Evolutionary conservation across 2,113 vertebrate genomes (phyloP).

Genomic region (Nyctereutes procyonoides): DNA sequence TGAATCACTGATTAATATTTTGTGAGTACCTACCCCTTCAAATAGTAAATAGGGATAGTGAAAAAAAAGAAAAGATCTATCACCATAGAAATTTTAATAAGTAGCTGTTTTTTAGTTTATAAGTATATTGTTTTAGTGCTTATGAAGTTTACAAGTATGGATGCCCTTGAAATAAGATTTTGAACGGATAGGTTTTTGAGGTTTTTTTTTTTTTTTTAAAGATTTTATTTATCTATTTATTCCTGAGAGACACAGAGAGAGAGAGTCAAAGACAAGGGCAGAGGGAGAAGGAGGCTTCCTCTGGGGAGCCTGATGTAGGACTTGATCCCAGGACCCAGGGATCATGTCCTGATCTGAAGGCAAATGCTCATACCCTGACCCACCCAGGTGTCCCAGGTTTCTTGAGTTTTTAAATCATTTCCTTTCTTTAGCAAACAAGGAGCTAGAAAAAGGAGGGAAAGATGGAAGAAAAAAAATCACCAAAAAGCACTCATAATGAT

Average conservation of each 20-base stretch:
- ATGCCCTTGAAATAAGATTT: background rate
- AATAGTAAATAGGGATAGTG: background rate
- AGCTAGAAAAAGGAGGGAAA: background rate
- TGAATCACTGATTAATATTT: background rate
- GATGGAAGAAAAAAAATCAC: background rate
- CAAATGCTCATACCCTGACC: too few species aligned
- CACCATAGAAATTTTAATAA: background rate
- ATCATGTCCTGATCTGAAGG: too few species aligned
- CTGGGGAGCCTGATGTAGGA: too few species aligned
- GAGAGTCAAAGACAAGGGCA: too few species aligned
- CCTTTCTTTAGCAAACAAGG: background rate
- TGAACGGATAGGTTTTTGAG: background rate
- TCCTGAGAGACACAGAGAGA: too few species aligned
- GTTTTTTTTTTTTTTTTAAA: background rate
- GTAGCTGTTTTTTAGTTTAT: background rate
- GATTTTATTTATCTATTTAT: too few species aligned
- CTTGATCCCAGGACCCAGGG: too few species aligned
- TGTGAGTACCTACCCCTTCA: background rate
- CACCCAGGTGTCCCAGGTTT: too few species aligned
- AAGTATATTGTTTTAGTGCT: background rate
- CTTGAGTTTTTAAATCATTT: background rate
- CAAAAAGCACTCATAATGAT: background rate
- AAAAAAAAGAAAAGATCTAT: background rate
- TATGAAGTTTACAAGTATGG: background rate
- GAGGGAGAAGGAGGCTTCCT: too few species aligned